phyloP scores from a whole-genome alignment of 1,140 invertebrate species.

The Drosophila asahinai region DNA sequence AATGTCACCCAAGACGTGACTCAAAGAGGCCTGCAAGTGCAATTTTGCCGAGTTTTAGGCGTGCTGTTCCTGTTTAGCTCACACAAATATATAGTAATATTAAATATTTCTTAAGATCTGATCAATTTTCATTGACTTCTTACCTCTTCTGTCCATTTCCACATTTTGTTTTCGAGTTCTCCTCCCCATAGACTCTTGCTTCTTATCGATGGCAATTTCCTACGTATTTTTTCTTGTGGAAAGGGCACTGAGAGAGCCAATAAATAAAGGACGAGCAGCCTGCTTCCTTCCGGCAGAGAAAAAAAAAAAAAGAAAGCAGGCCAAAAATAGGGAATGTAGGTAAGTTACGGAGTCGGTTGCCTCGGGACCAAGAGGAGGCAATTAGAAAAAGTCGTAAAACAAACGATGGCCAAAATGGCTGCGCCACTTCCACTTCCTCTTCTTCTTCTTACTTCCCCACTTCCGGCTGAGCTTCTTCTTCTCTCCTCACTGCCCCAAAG shows the following conservation, averaged over 20 bases:
- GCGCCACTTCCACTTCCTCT: background rate
- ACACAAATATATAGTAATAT: too few relatives aligned
- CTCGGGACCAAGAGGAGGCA: conserved; percentile 39
- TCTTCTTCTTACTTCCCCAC: background rate
- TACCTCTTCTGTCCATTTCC: too few relatives aligned
- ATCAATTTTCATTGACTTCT: conserved; percentile 4
- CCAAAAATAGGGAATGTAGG: conserved; percentile 24
- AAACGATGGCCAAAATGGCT: conserved; percentile 59
- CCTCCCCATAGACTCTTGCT: conserved; percentile 27
- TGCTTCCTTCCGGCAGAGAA: conserved; percentile 21
- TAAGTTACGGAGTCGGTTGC: conserved; percentile 27
- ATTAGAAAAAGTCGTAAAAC: conserved; percentile 72
- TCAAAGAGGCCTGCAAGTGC: too few relatives aligned
- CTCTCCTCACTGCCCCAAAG: background rate
- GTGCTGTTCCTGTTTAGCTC: too few relatives aligned
- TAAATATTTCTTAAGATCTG: background rate
- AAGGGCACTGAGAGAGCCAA: conserved; percentile 32
- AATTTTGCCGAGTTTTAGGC: too few relatives aligned
- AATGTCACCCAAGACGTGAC: too few relatives aligned
- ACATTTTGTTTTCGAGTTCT: background rate
- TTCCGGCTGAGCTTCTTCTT: background rate
- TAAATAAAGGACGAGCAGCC: conserved; percentile 64
- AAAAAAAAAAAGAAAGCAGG: background rate
- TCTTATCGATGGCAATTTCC: conserved; percentile 61
- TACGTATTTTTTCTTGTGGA: conserved; percentile 3